These are phyloP conservation scores for Aurelia sp. DNA, from an alignment of 30 jellyfish, hydroid and myxozoan species.

Conservation along the genomic window DNA sequence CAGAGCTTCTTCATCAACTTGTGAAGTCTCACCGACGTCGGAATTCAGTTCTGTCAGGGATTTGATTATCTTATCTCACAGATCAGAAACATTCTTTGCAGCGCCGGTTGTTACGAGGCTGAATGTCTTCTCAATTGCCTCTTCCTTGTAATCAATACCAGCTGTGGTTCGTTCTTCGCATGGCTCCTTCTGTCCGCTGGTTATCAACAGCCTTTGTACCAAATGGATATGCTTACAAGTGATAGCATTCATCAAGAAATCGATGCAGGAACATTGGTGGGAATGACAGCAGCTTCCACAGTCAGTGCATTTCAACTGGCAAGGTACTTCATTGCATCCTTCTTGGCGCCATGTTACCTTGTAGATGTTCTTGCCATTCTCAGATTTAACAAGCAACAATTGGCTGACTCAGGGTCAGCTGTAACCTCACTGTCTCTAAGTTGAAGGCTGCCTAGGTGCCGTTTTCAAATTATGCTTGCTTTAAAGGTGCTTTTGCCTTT, in stretches of 20 bases:
- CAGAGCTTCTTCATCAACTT: constrained; percentile 8
- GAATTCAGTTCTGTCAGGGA: constrained; percentile 15
- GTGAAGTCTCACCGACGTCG: constrained; percentile 23
- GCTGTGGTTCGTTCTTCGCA: constrained; percentile 16
- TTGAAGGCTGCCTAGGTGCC: constrained; percentile 20
- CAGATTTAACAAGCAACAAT: constrained; percentile 19
- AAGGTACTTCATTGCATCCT: constrained; percentile 3
- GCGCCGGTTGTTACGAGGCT: constrained; percentile 12
- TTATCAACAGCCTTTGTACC: constrained; percentile 19
- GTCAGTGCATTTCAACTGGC: constrained; percentile 39
- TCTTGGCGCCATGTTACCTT: constrained; percentile 15
- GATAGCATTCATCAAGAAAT: constrained; percentile 22
- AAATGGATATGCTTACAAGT: constrained; percentile 52
- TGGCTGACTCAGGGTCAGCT: constrained; percentile 29
- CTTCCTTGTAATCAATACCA: constrained; percentile 3
- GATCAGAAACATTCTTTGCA: constrained; percentile 10
- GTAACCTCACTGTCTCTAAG: not conserved
- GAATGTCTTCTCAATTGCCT: not conserved
- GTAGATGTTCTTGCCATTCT: constrained; percentile 6
- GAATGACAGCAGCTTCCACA: constrained; percentile 13
- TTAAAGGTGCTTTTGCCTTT: constrained; percentile 28
- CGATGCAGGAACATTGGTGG: constrained; percentile 11
- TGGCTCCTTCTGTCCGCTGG: constrained; percentile 14
- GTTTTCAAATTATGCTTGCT: constrained; percentile 2
- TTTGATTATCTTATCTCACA: constrained; percentile 16